These are phyloP conservation scores for Zaprionus gabonicus DNA, from an alignment of 1,140 invertebrate genomes.

Conservation along the genomic window DNA sequence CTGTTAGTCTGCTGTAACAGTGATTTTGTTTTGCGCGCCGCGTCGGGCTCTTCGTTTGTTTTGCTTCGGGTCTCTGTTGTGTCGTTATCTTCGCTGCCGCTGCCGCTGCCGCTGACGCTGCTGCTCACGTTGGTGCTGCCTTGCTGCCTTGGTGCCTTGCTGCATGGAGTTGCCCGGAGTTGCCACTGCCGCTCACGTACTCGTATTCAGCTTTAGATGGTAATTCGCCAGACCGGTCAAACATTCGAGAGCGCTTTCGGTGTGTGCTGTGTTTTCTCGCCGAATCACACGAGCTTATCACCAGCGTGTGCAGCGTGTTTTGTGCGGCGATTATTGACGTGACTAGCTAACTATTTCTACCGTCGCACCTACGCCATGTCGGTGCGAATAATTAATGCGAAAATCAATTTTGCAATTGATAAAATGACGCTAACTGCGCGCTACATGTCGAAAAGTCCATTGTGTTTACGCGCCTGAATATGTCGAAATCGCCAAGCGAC, in stretches of 20 bases:
- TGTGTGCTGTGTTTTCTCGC: constrained; percentile 41
- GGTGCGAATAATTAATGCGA: constrained; percentile 18
- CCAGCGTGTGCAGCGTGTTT: constrained; percentile 24
- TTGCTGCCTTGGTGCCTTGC: constrained; percentile 31
- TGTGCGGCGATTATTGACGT: constrained; percentile 71
- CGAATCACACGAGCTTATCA: constrained; percentile 14
- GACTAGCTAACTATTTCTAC: constrained; percentile 39
- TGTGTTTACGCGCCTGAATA: constrained; percentile 24
- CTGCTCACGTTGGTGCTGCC: constrained; percentile 37
- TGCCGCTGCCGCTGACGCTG: background rate
- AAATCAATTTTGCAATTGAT: constrained; percentile 4
- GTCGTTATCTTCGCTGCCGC: constrained; percentile 75
- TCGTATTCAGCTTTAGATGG: constrained; percentile 79
- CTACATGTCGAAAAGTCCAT: background rate
- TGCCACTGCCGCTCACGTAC: constrained; percentile 61
- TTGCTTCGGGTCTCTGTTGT: constrained; percentile 69
- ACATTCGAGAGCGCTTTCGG: constrained; percentile 74
- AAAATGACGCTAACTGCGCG: background rate
- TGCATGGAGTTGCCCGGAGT: constrained; percentile 6
- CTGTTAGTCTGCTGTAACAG: constrained; percentile 80
- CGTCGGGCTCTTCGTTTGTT: constrained; percentile 78
- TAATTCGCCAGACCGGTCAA: constrained; percentile 75
- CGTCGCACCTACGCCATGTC: constrained; percentile 60
- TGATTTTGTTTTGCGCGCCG: constrained; percentile 63
- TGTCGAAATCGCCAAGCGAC: background rate